phyloP scores from a whole-genome alignment of 2,113 vertebrate species.

The Geococcyx californianus region DNA sequence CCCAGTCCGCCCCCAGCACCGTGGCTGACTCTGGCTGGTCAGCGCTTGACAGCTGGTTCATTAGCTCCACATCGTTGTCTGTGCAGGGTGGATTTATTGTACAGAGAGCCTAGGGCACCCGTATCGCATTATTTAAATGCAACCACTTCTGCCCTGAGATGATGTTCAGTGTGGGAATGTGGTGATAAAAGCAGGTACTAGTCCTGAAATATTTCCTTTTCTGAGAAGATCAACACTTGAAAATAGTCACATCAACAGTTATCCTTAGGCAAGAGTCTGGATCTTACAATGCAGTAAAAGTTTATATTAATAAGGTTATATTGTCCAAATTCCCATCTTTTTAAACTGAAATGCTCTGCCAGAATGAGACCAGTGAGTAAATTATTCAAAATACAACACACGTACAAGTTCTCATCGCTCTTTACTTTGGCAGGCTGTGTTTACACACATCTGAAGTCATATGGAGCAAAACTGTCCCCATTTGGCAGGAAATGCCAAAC shows the following conservation, averaged over 20 bases:
- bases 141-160: background rate
- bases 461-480: background rate
- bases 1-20: background rate
- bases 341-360: background rate
- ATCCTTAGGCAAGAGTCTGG: background rate
- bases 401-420: background rate
- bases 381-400: background rate
- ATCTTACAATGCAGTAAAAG: background rate
- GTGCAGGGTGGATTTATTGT: constrained; percentile 18
- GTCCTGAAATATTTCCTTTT: background rate
- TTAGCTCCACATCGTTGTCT: constrained; percentile 13
- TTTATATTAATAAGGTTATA: background rate
- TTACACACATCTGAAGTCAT: background rate
- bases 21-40: constrained; percentile 9
- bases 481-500: constrained; percentile 3
- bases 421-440: constrained; percentile 7
- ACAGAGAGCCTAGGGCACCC: constrained; percentile 16
- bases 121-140: constrained; percentile 21
- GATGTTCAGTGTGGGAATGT: background rate
- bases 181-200: background rate
- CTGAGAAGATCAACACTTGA: background rate
- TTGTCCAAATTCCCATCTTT: background rate
- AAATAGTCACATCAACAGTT: background rate
- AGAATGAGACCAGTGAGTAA: constrained; percentile 1
- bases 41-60: constrained; percentile 51